Evolutionary conservation across 2,888 invertebrate genomes (phyloP), one percentile per base, ranked within the genome.

Genomic region (Bembecia ichneumoniformis): DNA sequence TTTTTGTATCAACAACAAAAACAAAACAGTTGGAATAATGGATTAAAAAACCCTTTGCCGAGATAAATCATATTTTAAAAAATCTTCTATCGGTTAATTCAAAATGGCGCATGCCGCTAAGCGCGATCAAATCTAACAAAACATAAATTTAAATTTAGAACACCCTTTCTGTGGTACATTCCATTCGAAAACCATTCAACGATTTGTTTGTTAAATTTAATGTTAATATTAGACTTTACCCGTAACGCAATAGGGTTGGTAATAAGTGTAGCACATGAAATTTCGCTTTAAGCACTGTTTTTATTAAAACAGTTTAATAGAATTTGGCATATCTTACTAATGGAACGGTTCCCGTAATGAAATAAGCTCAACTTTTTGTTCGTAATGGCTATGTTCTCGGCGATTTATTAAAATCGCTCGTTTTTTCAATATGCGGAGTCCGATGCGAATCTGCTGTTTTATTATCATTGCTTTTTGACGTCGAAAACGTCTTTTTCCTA

Each of bases 131-230:
- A 88, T 88, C 88, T 87, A 75, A 73, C 77, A 75, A 80, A 79
- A 84, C 87, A 88, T 88, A 87, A 87, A 88, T 88, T 88, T 74
- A 79, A 84, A 87, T 84, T 87, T 84, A 78, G 76, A 81, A 73
- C 76, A 71, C 75, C 74, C 71, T 72, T 74, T 73, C 58, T 15
- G 11, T 11, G 15, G 15, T 14, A 11, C 5, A 11, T 11, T 16
- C 44, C 15, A 15, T 16, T 15, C 44, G 13, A 44, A 17, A 44
- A 17, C 14, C 40, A 14, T 40, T 40, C 40, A 40, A 14, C 40
- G 40, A 13, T 40, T n/a, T 13, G 40, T 40, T 56, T 59, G 53
- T 64, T 59, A 43, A 14, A 48, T 58, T 48, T 43, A 20, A 14
- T 36, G 35, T 36, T 16, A 40, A 57, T 54, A 51, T 52, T 47